phyloP scores from a whole-genome alignment of 2,888 invertebrate species.

The Eulithis testata region DNA sequence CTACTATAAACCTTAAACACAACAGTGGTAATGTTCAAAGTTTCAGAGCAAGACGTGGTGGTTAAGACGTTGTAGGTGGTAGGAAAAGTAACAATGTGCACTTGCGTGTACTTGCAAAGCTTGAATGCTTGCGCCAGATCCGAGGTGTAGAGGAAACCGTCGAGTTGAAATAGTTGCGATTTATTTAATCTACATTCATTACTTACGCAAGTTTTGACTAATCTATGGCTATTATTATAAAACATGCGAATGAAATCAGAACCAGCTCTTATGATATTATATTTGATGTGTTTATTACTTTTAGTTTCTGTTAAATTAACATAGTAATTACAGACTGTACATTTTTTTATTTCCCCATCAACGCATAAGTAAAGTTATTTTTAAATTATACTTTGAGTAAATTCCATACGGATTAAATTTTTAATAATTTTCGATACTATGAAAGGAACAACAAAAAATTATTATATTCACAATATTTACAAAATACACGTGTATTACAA shows the following conservation, averaged over 20 bases:
- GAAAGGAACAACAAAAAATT: no score
- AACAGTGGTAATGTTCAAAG: conserved; percentile 34
- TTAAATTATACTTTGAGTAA: no score
- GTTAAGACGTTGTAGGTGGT: conserved; percentile 38
- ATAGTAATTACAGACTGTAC: no score
- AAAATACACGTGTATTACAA: no score
- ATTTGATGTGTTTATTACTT: no score
- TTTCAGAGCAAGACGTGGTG: conserved; percentile 23
- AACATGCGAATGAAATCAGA: neutral
- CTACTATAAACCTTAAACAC: conserved; percentile 38
- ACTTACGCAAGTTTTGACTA: conserved; percentile 14
- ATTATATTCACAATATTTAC: no score
- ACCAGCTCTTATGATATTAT: no score
- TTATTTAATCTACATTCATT: conserved; percentile 17
- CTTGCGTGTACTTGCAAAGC: conserved; percentile 71
- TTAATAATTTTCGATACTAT: no score
- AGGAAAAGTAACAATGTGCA: conserved; percentile 70
- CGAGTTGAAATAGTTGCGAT: conserved; percentile 45
- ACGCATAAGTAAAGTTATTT: no score
- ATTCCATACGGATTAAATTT: no score
- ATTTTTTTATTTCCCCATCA: no score
- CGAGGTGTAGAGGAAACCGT: conserved; percentile 63
- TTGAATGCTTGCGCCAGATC: conserved; percentile 75
- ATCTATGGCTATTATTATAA: conserved; percentile 10
- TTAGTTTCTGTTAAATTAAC: no score